Evolutionary conservation across 1,140 invertebrate genomes (phyloP).

Genomic region (Ptiloglossa arizonensis): DNA sequence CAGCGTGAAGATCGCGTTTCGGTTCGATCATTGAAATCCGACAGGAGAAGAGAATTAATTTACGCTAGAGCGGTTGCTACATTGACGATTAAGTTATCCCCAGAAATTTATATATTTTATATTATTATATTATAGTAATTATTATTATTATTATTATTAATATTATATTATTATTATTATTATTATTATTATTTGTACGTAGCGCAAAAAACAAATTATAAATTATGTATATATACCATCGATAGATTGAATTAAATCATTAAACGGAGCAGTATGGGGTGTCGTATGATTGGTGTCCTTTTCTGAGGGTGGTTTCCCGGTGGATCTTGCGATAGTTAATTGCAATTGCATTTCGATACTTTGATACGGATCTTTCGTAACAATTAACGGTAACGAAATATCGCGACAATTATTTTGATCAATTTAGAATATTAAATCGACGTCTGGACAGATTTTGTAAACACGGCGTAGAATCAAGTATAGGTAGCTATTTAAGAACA

Average conservation of each 20-base stretch:
- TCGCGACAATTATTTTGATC: too few species aligned
- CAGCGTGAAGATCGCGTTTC: constrained; percentile 6
- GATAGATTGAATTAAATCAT: constrained; percentile 70
- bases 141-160: constrained; percentile 64
- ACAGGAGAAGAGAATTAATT: not conserved
- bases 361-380: too few species aligned
- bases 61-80: constrained; percentile 24
- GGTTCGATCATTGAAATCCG: not conserved
- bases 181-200: constrained; percentile 73
- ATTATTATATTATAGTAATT: constrained; percentile 62
- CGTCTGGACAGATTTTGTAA: too few species aligned
- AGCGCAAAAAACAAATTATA: constrained; percentile 72
- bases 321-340: not conserved
- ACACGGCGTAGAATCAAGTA: too few species aligned
- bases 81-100: constrained; percentile 60
- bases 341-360: too few species aligned
- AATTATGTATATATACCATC: constrained; percentile 76
- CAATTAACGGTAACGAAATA: too few species aligned
- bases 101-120: constrained; percentile 67
- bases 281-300: constrained; percentile 10
- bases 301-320: not conserved
- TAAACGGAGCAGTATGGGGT: constrained; percentile 52
- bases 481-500: too few species aligned
- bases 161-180: constrained; percentile 64
- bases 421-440: too few species aligned